A percentile compares a stretch with the other conserved stretches of the same genome.
Conservation (phyloP, 2,888 invertebrate species). For the Ellobium chinense region DNA sequence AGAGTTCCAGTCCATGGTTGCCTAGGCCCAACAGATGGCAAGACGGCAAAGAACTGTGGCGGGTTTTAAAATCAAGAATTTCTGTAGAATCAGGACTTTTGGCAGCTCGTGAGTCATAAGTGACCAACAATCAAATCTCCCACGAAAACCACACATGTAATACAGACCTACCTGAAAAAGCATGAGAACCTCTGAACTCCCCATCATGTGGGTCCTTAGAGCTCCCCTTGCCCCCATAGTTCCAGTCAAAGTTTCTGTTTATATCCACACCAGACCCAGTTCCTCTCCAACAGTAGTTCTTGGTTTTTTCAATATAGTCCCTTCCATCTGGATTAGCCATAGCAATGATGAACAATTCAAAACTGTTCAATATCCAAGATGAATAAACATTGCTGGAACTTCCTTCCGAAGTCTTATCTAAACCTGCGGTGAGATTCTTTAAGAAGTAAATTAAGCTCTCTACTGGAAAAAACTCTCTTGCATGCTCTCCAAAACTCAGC, state of each 20-base stretch:
- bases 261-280: conserved; percentile 75
- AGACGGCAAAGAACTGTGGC: too few relatives aligned
- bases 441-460: conserved; percentile 72
- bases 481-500: conserved; percentile 76
- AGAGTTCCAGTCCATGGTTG: too few relatives aligned
- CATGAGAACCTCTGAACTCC: conserved; percentile 71
- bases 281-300: conserved; percentile 77
- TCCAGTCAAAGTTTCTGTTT: conserved; percentile 77
- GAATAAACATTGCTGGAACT: conserved; percentile 53
- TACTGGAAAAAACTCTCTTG: conserved; percentile 76
- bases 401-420: conserved; percentile 13
- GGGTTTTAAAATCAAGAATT: too few relatives aligned
- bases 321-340: conserved; percentile 77
- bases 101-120: too few relatives aligned
- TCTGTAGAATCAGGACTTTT: too few relatives aligned
- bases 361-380: conserved; percentile 57
- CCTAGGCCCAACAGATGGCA: too few relatives aligned
- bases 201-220: conserved; percentile 69
- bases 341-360: conserved; percentile 72
- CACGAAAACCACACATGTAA: too few relatives aligned
- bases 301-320: conserved; percentile 63
- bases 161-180: conserved; percentile 72
- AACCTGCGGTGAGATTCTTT: conserved; percentile 63
- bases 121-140: too few relatives aligned
- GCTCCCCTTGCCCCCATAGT: conserved; percentile 75